Percentiles rank a stretch among this genome's conserved stretches.
Evolutionary conservation across 2,888 invertebrate genomes (phyloP).

Genomic region (Theretra japonica): DNA sequence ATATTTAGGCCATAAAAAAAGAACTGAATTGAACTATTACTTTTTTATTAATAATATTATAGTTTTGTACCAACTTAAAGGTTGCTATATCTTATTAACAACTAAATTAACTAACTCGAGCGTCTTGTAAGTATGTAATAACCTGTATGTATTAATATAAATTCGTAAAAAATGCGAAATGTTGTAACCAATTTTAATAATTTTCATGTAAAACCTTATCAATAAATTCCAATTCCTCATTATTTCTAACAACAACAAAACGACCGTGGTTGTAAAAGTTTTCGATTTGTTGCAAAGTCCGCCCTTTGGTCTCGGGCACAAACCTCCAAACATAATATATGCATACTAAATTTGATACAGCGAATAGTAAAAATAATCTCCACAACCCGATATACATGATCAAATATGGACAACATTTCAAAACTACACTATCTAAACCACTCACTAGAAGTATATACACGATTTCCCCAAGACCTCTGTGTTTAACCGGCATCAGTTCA

Average conservation of each 20-base stretch:
- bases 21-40: too few relatives aligned
- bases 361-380: conserved; percentile 38
- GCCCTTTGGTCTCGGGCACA: conserved; percentile 40
- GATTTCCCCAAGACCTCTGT: conserved; percentile 40
- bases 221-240: not conserved
- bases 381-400: conserved; percentile 36
- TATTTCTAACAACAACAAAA: conserved; percentile 9
- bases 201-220: not conserved
- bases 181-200: too few relatives aligned
- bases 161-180: too few relatives aligned
- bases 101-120: too few relatives aligned
- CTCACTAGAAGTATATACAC: conserved; percentile 36
- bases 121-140: too few relatives aligned
- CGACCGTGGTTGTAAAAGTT: conserved; percentile 35
- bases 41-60: too few relatives aligned
- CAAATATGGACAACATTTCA: conserved; percentile 40
- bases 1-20: too few relatives aligned
- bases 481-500: conserved; percentile 42
- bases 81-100: too few relatives aligned
- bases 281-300: conserved; percentile 40
- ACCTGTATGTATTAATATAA: too few relatives aligned
- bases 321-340: conserved; percentile 37
- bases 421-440: conserved; percentile 36
- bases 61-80: too few relatives aligned
- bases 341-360: conserved; percentile 32